Base-by-base conservation (phyloP, 2,113 vertebrate genomes). In the Lonchura striata region DNA sequence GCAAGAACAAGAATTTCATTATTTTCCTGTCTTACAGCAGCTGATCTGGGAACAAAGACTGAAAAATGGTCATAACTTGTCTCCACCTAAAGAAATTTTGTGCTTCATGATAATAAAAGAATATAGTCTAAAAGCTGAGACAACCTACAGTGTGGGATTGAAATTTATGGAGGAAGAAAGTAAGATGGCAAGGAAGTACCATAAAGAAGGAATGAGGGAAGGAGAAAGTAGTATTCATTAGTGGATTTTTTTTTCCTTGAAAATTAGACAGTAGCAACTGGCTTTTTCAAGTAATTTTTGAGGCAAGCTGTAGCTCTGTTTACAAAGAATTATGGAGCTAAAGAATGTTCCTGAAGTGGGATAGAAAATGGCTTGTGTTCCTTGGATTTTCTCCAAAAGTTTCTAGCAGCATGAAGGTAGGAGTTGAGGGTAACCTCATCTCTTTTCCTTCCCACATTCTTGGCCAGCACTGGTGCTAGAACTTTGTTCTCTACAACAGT, bases 371-470 rank as follows among this genome's bases (percentile, higher is more conserved):
- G 76, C 72, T 75, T 79, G 17, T 77, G 19, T 92, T 90, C 80
- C 44, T 86, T 94, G 92, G 92, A 79, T 79, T 94, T 75, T 96
- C 61, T 92, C 91, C 83, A 86, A 13, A 74, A 86, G 39, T 84
- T 94, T 86, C 49, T 78, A 92, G 88, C 69, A 86, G 90, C 83
- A 68, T 61, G 77, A 81, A 94, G 66, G 77, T 91, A 69, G 86
- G 83, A 95, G 84, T 96, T 82, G 30, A 88, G 87, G 75, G 63
- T 85, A 94, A 95, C 54, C 50, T 97, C 68, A 59, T 79, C 71
- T 89, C 65, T 86, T 50, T 88, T 92, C 54, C 70, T 91, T 95
- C 90, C 87, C 64, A 66, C 54, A 19, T 56, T 90, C 85, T 93
- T 94, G 82, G 87, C 85, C 59, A 81, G 59, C 6, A 5, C 41